phyloP scores from a whole-genome alignment of 1,140 invertebrate species.

The Varroa destructor region DNA sequence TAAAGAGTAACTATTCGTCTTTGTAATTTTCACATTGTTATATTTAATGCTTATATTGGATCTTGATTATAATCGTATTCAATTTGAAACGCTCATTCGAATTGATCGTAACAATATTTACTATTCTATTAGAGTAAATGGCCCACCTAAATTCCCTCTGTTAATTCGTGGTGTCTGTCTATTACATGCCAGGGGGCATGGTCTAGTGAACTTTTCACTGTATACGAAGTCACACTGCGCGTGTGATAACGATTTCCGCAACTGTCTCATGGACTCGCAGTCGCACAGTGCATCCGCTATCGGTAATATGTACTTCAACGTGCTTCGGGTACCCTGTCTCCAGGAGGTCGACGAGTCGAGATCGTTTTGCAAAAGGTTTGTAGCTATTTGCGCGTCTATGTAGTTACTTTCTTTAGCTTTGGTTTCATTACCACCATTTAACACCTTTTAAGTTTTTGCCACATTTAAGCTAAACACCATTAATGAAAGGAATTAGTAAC shows the following conservation, averaged over 20 bases:
- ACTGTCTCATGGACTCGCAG: slow-evolving; percentile 52
- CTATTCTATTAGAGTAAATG: too few relatives aligned
- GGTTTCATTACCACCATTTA: not conserved
- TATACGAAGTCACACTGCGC: slow-evolving; percentile 57
- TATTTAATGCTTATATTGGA: too few relatives aligned
- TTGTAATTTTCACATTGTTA: too few relatives aligned
- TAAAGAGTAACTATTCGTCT: too few relatives aligned
- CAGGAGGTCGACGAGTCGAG: slow-evolving; percentile 41
- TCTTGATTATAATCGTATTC: too few relatives aligned
- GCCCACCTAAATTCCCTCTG: too few relatives aligned
- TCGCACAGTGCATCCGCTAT: slow-evolving; percentile 54
- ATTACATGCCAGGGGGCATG: slow-evolving; percentile 42
- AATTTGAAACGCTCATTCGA: too few relatives aligned
- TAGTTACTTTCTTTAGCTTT: not conserved
- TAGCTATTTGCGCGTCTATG: not conserved
- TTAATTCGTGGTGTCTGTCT: too few relatives aligned
- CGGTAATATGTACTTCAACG: slow-evolving; percentile 55
- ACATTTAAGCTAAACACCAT: too few relatives aligned
- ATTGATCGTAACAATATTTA: too few relatives aligned
- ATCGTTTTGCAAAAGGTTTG: slow-evolving; percentile 14
- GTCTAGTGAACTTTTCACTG: slow-evolving; percentile 54
- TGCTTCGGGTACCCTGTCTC: slow-evolving; percentile 54
- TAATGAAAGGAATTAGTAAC: too few relatives aligned
- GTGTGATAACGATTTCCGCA: slow-evolving; percentile 53
- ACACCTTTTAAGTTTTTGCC: too few relatives aligned